Base-by-base conservation (phyloP, 2,113 vertebrate genomes). In the Taxidea taxus region DNA sequence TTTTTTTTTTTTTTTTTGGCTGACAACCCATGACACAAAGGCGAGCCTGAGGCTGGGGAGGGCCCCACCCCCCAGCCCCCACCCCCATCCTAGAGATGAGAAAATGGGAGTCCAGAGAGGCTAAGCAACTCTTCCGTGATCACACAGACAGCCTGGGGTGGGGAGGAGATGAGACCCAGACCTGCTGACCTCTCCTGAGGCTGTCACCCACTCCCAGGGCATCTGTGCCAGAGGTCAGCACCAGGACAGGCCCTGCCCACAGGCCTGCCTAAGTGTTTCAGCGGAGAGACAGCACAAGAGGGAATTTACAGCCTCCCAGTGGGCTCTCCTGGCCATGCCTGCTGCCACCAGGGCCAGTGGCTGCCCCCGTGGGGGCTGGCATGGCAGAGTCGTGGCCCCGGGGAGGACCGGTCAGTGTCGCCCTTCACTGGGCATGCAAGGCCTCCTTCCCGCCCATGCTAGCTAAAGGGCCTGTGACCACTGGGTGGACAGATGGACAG, bases 201-300 rank as follows among this genome's bases (percentile, higher is more conserved):
- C 74, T 7, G 56, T 72, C 9, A 0, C 29, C 31, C 39, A 21
- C 39, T 21, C 14, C 23, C 23, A 2, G 21, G 56, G 12, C 15
- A 4, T 21, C 34, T 4, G 23, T n/a, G 23, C 1, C 2, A 51
- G 18, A 47, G 56, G 25, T 34, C 4, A 10, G 51, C n/a, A 39
- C 23, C 6, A 7, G 34, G 77, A 31, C 21, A 9, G 44, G n/a
- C 58, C 51, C 70, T 11, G n/a, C 8, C 82, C 72, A 39, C 21
- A 96, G 87, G 14, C 60, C 80, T 92, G 72, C 81, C 1, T 75
- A 86, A 83, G 44, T 3, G 25, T 74, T 96, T 85, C 75, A 89
- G 85, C 9, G 9, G 34, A 54, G 34, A 96, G 37, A 86, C 18
- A 15, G 39, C 3, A 6, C n/a, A 93, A 44, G 21, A 39, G 20